phyloP scores from a whole-genome alignment of 2,113 vertebrate genomes.

The Orthonyx spaldingii region DNA sequence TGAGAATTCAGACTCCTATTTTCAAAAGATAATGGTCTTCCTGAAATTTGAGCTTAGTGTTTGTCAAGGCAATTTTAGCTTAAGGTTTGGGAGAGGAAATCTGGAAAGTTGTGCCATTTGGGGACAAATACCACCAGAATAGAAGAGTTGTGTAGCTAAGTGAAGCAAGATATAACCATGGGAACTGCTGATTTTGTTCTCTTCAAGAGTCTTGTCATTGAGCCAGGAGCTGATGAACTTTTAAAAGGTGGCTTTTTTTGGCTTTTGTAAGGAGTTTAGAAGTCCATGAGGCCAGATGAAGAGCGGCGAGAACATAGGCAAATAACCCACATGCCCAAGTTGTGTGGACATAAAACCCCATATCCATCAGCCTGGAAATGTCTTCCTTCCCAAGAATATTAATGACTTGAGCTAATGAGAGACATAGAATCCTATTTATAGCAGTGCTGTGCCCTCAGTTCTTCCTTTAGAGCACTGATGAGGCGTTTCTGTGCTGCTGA shows the following conservation, averaged over 20 bases:
- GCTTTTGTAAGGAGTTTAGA: not conserved
- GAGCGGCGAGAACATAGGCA: not conserved
- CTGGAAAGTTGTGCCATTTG: not conserved
- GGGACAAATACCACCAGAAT: not conserved
- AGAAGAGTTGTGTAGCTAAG: not conserved
- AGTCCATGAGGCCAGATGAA: not conserved
- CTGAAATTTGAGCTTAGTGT: not conserved
- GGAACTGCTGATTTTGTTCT: not conserved
- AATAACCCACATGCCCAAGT: not conserved
- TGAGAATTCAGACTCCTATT: not conserved
- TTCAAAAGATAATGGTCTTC: not conserved
- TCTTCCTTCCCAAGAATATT: not conserved
- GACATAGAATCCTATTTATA: not conserved
- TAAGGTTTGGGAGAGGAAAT: not conserved
- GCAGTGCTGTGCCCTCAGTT: not conserved
- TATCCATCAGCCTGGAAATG: not conserved
- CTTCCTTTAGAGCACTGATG: conserved; percentile 12
- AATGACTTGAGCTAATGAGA: not conserved
- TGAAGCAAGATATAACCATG: not conserved
- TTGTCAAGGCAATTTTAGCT: not conserved
- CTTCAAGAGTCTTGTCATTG: not conserved
- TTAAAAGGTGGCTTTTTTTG: not conserved
- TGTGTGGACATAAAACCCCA: not conserved
- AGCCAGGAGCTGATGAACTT: not conserved
- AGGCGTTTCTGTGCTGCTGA: conserved; percentile 10